phyloP scores from a whole-genome alignment of 2,113 vertebrate species.

The Oceanodroma tethys region DNA sequence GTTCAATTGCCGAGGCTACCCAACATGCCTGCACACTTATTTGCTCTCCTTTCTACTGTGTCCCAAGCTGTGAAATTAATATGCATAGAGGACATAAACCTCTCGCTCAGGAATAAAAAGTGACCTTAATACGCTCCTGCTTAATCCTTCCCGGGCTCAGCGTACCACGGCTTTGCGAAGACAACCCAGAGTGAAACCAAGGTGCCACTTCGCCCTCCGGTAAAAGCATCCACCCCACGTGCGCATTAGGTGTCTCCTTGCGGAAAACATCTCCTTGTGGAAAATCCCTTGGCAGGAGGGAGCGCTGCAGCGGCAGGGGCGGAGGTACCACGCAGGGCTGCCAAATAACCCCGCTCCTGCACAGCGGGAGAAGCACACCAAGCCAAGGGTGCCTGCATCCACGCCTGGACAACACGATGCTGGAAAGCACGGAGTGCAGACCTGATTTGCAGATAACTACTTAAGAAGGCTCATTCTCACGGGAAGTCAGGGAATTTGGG shows the following conservation, averaged over 20 bases:
- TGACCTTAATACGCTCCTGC: neutral
- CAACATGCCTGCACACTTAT: neutral
- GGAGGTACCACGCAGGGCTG: fast-evolving
- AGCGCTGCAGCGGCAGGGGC: neutral
- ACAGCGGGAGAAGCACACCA: fast-evolving
- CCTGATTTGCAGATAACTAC: neutral
- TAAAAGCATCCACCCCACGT: neutral
- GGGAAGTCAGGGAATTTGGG: neutral
- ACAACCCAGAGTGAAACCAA: neutral
- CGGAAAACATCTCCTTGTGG: neutral
- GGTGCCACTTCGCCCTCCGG: neutral
- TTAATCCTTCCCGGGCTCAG: neutral
- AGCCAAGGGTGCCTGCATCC: neutral
- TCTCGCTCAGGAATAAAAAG: neutral
- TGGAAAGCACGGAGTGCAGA: neutral
- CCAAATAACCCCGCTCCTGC: neutral
- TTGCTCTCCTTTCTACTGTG: neutral
- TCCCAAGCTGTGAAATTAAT: conserved; percentile 29
- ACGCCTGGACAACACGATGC: fast-evolving
- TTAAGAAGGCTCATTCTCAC: neutral
- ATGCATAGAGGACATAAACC: conserved; percentile 21
- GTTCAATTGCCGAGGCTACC: neutral
- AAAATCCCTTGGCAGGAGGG: neutral
- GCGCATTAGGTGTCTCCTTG: fast-evolving
- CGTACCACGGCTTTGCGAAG: fast-evolving